Evolutionary conservation across 2,113 vertebrate species (phyloP).

Genomic region (Promerops cafer): DNA sequence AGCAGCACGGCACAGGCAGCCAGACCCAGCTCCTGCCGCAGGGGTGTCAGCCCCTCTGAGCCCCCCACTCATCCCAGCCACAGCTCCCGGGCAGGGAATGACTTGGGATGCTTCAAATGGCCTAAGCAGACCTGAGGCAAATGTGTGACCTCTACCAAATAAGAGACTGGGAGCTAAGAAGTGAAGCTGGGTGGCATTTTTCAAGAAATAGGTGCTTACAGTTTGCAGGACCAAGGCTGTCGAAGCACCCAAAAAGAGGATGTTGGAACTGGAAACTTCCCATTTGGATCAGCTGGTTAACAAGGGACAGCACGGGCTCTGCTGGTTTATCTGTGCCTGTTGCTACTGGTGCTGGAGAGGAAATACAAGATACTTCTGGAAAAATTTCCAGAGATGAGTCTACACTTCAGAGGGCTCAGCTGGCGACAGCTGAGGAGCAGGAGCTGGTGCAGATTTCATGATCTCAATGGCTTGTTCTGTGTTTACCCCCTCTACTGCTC

Average conservation of each 20-base stretch:
- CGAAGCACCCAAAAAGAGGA: not conserved
- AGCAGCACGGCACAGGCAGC: not conserved
- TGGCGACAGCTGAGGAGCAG: not conserved
- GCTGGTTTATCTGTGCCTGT: not conserved
- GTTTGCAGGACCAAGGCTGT: not conserved
- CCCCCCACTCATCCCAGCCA: not conserved
- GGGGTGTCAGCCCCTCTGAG: not conserved
- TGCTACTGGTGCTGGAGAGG: not conserved
- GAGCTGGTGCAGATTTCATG: not conserved
- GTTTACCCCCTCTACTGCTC: not conserved
- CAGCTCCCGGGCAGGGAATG: accelerated
- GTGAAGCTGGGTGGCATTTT: not conserved
- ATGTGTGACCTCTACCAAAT: not conserved
- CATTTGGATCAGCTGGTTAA: not conserved
- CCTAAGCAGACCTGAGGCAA: not conserved
- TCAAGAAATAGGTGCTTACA: not conserved
- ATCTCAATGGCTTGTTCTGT: not conserved
- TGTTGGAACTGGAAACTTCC: not conserved
- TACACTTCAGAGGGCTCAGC: not conserved
- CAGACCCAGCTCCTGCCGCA: not conserved
- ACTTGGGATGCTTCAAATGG: not conserved
- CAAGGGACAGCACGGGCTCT: accelerated
- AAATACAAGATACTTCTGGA: not conserved
- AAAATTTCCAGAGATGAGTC: not conserved
- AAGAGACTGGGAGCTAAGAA: not conserved